These are phyloP conservation scores for Athene cunicularia DNA, from an alignment of 2,113 vertebrate species.

Conservation along the genomic window DNA sequence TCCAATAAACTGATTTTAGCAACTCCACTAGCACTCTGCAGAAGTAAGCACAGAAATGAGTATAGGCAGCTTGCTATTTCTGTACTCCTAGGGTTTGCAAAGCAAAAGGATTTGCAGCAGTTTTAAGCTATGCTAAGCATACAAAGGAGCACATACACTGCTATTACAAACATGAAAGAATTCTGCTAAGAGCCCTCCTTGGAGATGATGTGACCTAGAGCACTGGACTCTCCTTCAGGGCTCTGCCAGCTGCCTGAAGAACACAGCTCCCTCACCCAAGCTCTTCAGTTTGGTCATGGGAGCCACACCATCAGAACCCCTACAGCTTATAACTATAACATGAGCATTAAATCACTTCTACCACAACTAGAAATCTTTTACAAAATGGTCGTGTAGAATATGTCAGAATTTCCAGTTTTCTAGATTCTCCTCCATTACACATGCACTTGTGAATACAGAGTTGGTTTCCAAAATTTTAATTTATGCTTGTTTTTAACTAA, in stretches of 20 bases:
- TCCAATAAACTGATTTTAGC: not conserved
- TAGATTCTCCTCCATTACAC: not conserved
- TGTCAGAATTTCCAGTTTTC: not conserved
- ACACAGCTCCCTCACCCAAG: not conserved
- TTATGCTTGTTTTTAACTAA: not conserved
- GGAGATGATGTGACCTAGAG: not conserved
- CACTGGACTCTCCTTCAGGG: not conserved
- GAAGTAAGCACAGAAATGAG: not conserved
- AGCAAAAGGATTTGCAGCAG: not conserved
- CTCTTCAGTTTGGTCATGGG: not conserved
- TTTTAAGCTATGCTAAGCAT: not conserved
- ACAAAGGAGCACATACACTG: not conserved
- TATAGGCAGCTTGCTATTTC: not conserved
- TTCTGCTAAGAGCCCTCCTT: not conserved
- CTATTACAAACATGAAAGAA: not conserved
- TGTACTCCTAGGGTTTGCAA: not conserved
- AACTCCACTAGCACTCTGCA: not conserved
- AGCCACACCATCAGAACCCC: not conserved
- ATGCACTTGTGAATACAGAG: not conserved
- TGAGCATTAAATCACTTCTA: not conserved
- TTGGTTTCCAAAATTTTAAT: not conserved
- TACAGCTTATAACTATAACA: not conserved
- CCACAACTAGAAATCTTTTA: not conserved
- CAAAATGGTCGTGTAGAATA: not conserved
- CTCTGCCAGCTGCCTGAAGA: not conserved